These are phyloP conservation scores for Cosmia trapezina DNA, from an alignment of 2,888 invertebrate genomes.

Conservation along the genomic window DNA sequence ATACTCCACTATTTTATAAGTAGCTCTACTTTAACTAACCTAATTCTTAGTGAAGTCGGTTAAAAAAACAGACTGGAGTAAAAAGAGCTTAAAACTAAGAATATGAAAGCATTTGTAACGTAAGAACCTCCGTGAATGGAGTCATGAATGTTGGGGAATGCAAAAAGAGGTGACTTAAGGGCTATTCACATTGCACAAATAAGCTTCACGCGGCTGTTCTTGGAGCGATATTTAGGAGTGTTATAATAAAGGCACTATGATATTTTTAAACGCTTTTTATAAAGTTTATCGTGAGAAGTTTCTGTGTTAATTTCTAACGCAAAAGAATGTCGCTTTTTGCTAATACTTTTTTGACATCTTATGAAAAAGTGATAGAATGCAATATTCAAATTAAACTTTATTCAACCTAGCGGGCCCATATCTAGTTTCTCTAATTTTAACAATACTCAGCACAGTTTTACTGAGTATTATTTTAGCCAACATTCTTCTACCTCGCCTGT, in stretches of 20 bases:
- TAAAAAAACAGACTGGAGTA: conserved; percentile 46
- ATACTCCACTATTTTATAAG: neutral
- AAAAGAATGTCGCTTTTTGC: too few relatives aligned
- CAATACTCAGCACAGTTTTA: neutral
- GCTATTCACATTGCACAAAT: conserved; percentile 25
- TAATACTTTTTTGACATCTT: too few relatives aligned
- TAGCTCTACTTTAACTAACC: conserved; percentile 13
- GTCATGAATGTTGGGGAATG: conserved; percentile 54
- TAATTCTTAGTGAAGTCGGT: conserved; percentile 44
- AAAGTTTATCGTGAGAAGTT: neutral
- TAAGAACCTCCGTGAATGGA: conserved; percentile 53
- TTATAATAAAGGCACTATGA: neutral
- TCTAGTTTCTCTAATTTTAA: too few relatives aligned
- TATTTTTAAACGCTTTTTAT: neutral
- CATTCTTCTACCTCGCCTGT: neutral
- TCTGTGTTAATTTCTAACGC: neutral
- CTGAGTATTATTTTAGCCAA: too few relatives aligned
- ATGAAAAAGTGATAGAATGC: too few relatives aligned
- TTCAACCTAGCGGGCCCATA: too few relatives aligned
- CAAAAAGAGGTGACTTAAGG: conserved; percentile 46
- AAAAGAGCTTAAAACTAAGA: conserved; percentile 47
- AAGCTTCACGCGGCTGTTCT: neutral
- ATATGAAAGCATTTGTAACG: conserved; percentile 60
- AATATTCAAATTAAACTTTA: too few relatives aligned
- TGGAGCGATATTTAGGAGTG: neutral